Evolutionary conservation across 2,113 vertebrate genomes (phyloP), one percentile per base, ranked within the genome.

Genomic region (Percina caprodes): DNA sequence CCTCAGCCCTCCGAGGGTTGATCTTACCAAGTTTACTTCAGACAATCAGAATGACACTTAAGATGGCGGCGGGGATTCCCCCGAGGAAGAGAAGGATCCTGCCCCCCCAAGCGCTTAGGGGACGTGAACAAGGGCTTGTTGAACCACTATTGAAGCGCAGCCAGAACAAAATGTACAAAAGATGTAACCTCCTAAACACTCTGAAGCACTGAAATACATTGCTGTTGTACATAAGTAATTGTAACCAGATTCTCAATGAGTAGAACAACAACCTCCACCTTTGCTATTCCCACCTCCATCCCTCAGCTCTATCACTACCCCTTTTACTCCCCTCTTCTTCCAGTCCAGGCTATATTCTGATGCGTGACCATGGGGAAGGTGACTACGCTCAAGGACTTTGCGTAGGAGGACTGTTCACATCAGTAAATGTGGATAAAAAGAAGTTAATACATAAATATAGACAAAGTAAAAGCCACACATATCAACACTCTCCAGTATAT

Each of bases 351-450:
- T 74, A 55, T 75, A 72, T 88, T 84, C 77, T 77, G 51, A 75
- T 54, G 4, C 69, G 58, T 82, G 72, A 79, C 69, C 51, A 48
- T 45, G 58, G 23, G 74, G 66, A 86, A 83, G 74, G 72, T 87
- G 70, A 88, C 65, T 68, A 74, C 76, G 48, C 48, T 84, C 70
- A 86, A 89, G 84, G 85, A 66, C 68, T 71, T 54, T 8, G 5
- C 4, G 10, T 48, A n/a, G 26, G 33, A 49, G 74, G 60, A n/a
- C 21, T 65, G 30, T 68, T 74, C 62, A 68, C 60, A 46, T 69
- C 10, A 48, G 68, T 7, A 59, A 70, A 80, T 30, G 15, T 69
- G 26, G 26, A 65, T 66, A 78, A 54, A 30, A 9, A 69, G 5
- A 74, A 19, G 12, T 67, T 58, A 48, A 51, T 58, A 21, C 35